Base-by-base conservation (phyloP, 2,888 invertebrate genomes). In the Syritta pipiens region DNA sequence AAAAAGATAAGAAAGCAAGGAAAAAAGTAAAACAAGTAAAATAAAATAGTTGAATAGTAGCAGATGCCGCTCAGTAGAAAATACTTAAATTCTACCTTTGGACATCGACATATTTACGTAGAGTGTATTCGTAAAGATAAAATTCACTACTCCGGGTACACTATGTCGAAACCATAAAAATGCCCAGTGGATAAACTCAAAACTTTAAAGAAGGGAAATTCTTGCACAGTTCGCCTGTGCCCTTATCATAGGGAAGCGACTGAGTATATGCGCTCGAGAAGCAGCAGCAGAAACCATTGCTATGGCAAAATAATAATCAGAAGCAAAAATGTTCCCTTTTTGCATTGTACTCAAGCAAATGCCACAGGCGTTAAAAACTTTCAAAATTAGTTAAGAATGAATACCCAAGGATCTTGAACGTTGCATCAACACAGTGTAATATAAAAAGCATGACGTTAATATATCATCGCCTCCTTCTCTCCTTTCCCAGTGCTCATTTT, bases 331-430 rank as follows among this genome's bases (percentile, higher is more conserved):
- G 60, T 35, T 68, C 22, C n/a, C 51, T 48, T 65, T 65, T 55
- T 68, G 60, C 60, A 68, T 75, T 75, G 68, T 75, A 32, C 60
- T 75, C 60, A 75, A 68, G 60, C 60, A 75, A 68, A 53, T 68
- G 75, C 75, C 75, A 10, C 28, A 55, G 75, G 75, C 68, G 30
- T 42, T 60, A 14, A 48, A 68, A 75, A 75, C 40, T 75, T 75
- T 75, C 40, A 75, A 75, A 75, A 75, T 60, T 75, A 75, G 75
- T 75, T 75, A 68, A 75, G 60, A 75, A 75, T 60, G 57, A 68
- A 68, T 60, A 60, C 30, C 68, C 60, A 75, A 75, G 75, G 75
- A 68, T 75, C 68, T 75, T 75, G 48, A 75, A 55, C 60, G 32
- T 62, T 62, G 51, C 57, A 74, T 67, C 44, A 74, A 53, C 67